phyloP scores from a whole-genome alignment of 2,113 vertebrate species.

The Gambusia holbrooki region DNA sequence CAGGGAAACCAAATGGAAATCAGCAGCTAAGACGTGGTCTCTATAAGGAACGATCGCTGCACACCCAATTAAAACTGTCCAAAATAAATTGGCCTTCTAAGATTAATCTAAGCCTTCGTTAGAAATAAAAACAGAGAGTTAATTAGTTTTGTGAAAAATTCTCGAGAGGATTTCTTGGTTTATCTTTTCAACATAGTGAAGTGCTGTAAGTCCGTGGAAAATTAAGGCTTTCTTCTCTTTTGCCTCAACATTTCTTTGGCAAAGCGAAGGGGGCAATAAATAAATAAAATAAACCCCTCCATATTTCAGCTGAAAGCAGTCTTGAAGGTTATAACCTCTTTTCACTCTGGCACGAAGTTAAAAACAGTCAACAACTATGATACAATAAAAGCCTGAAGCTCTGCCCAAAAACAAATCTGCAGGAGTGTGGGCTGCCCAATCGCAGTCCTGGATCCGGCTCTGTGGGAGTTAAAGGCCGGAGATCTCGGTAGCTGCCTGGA shows the following conservation, averaged over 20 bases:
- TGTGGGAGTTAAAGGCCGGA: constrained; percentile 56
- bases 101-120: constrained; percentile 17
- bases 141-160: constrained; percentile 41
- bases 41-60: constrained; percentile 37
- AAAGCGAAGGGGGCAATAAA: not conserved
- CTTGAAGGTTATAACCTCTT: constrained; percentile 52
- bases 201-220: not conserved
- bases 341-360: constrained; percentile 46
- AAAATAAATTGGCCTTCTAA: constrained; percentile 29
- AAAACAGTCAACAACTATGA: constrained; percentile 49
- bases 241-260: constrained; percentile 36
- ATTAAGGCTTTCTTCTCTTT: constrained; percentile 14
- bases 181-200: not conserved
- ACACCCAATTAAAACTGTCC: constrained; percentile 61
- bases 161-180: constrained; percentile 13
- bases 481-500: constrained; percentile 56
- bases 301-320: constrained; percentile 41
- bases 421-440: constrained; percentile 63
- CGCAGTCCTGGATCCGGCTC: constrained; percentile 48
- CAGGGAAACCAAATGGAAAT: constrained; percentile 11
- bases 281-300: no score
- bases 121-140: constrained; percentile 26
- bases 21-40: constrained; percentile 10
- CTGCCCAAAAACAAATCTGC: constrained; percentile 34
- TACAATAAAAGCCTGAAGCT: constrained; percentile 53